Base-by-base conservation (phyloP, 2,113 vertebrate species). In the Grantiella picta region DNA sequence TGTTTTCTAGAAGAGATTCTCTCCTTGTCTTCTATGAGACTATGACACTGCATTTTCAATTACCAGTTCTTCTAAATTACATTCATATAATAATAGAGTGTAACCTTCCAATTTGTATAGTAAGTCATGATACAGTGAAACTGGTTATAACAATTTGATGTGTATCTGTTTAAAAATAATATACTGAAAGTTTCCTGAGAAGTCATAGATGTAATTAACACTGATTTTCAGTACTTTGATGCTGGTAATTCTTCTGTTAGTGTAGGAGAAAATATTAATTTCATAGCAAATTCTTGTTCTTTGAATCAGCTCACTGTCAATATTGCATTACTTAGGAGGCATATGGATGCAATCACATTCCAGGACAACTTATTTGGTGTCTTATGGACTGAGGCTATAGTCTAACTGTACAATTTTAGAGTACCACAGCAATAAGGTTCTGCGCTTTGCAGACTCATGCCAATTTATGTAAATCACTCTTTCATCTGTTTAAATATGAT, bases 281-380 rank as follows among this genome's bases (percentile, higher is more conserved):
- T 81, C 70, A 73, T 71, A 77, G 72, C 17, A 94, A 90, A 88
- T 73, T 89, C 44, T 91, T 81, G 36, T 50, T 95, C 86, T 93
- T 89, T 85, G 75, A 75, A 93, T 76, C 89, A 60, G 42, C 33
- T 86, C 72, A 50, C 15, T 83, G 81, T 69, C 94, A 92, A 76
- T 73, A 72, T 11, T 95, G 92, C 47, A 57, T 68, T 59, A 90
- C 56, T 95, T 91, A 91, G 57, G 73, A 94, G 79, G 76, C 94
- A 98, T 94, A 95, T 94, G 97, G 97, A 95, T 87, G n/a, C 94
- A 97, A 97, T 98, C 95, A 94, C 92, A 92, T 94, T 94, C 82
- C 88, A 92, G 92, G 96, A 92, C 69, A 96, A 94, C 79, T 96
- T 95, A 95, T 94, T 90, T 97, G 90, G 89, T 95, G 89, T 91